Percentiles rank a stretch among this genome's conserved stretches.
Evolutionary conservation across 2,113 vertebrate species (phyloP).

Genomic region (Galbula dea): DNA sequence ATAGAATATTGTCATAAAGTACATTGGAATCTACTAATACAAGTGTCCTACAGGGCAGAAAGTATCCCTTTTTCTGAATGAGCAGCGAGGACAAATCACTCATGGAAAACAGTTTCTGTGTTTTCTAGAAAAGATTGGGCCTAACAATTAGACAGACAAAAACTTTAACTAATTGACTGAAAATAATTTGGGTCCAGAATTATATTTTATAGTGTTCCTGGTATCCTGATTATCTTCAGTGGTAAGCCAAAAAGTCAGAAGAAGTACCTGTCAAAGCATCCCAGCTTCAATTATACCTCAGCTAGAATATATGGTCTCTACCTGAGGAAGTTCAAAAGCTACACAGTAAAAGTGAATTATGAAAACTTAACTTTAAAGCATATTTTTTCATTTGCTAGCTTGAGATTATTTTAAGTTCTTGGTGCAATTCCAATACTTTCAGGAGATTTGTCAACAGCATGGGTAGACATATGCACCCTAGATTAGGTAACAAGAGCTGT

Average conservation of each 20-base stretch:
- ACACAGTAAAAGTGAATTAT: neutral
- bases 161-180: neutral
- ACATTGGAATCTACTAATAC: neutral
- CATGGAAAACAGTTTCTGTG: neutral
- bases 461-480: neutral
- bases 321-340: neutral
- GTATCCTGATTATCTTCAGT: neutral
- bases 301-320: neutral
- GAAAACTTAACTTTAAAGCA: neutral
- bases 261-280: neutral
- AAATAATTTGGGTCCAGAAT: neutral
- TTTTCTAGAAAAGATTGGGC: neutral
- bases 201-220: neutral
- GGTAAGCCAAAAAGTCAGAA: neutral
- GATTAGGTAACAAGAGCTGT: neutral
- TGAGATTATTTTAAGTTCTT: conserved; percentile 21
- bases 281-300: neutral
- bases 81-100: neutral
- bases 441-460: conserved; percentile 8
- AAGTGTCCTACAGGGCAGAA: neutral
- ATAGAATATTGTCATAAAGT: neutral
- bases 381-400: neutral
- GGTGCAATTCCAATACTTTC: conserved; percentile 1
- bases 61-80: neutral
- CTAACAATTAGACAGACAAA: neutral